Percentiles rank a stretch among this genome's conserved stretches.
phyloP scores from a whole-genome alignment of 92 coral and sea anemone species.

The Porites lobata region DNA sequence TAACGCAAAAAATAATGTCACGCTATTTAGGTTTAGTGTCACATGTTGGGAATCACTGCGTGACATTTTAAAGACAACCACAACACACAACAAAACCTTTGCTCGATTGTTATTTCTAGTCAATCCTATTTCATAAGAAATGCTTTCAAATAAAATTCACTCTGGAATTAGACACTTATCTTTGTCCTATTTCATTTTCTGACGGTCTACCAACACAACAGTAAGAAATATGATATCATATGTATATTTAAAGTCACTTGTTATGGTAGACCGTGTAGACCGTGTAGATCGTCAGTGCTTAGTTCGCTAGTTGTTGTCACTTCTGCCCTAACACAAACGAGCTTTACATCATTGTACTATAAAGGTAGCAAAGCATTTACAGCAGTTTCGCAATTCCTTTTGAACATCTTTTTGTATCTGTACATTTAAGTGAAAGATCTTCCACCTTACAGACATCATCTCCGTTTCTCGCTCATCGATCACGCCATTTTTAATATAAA shows the following conservation, averaged over 20 bases:
- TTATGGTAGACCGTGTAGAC: background rate
- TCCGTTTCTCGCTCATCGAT: slow-evolving; percentile 66
- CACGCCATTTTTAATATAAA: slow-evolving; percentile 49
- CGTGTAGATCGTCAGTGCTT: slow-evolving; percentile 3
- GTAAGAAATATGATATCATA: slow-evolving; percentile 1
- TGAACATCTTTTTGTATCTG: slow-evolving; percentile 40
- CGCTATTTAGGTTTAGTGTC: too few species aligned
- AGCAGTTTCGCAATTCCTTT: slow-evolving; percentile 45
- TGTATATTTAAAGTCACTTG: slow-evolving; percentile 1
- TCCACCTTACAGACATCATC: slow-evolving; percentile 85
- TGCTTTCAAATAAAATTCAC: background rate
- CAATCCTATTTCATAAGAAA: background rate
- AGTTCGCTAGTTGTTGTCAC: too few species aligned
- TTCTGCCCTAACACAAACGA: too few species aligned
- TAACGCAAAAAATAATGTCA: background rate
- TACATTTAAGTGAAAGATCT: slow-evolving; percentile 31
- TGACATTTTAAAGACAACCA: slow-evolving; percentile 1
- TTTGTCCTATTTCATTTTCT: background rate
- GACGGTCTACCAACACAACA: background rate
- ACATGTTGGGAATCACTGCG: background rate
- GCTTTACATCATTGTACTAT: background rate
- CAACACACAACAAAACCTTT: background rate
- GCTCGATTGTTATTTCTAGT: background rate
- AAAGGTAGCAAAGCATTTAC: slow-evolving; percentile 49
- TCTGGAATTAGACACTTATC: background rate